Evolutionary conservation across 2,113 vertebrate genomes (phyloP), one percentile per base, ranked within the genome.

Genomic region (Corythornis cristatus): DNA sequence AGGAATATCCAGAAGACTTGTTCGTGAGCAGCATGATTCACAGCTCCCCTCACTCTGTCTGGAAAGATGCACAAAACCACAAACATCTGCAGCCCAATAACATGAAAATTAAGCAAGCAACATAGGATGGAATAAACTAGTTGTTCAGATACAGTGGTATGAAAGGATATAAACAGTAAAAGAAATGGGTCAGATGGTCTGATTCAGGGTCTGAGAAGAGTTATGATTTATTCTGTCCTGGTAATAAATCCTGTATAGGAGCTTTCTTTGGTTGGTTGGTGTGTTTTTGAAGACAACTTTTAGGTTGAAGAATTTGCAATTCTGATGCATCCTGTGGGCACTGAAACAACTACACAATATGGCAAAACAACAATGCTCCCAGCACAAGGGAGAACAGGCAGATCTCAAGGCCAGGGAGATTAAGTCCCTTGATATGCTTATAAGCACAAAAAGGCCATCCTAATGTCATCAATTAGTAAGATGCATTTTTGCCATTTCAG

Each of bases 401-500:
- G 71, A 77, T 50, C 76, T 43, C 45, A 25, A 19, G 51, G 45
- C 77, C 2, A 0, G 53, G 54, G 56, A 65, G 18, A 60, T 37
- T 26, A 61, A n/a, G 20, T 57, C 61, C 46, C 28, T 53, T 29
- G 43, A 31, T 54, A 26, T 2, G 8, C 45, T 72, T 29, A 13
- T 2, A 8, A 84, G 42, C 33, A 81, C 15, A 16, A 45, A 35
- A 21, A 72, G 50, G 45, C 88, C 75, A 80, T 6, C 37, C 50
- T 83, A 90, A 68, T 37, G 80, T 48, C 83, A 50, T 13, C 5
- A 6, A 62, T 96, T 74, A 81, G 62, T 61, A 66, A 91, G 81
- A 61, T 7, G 61, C 45, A n/a, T 79, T 89, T 87, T 78, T 85
- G 86, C 72, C 60, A 80, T 88, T 90, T 90, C 73, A 92, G 90